These are phyloP conservation scores for Trochalopteron elliotii DNA, from an alignment of 2,113 vertebrate species.

Conservation along the genomic window DNA sequence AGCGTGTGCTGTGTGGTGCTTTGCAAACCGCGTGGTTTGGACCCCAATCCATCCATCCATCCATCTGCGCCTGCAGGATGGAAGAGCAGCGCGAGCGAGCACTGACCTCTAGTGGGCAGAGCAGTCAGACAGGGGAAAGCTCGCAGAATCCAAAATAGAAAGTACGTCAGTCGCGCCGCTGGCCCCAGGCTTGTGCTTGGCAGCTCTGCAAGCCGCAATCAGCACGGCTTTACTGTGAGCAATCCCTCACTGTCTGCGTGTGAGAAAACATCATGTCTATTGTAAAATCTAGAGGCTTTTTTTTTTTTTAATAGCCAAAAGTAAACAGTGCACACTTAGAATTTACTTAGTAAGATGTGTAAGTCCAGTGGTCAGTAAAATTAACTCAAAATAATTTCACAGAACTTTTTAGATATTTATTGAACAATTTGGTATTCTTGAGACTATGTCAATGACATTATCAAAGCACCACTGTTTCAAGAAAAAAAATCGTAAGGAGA, in stretches of 20 bases:
- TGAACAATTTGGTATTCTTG: neutral
- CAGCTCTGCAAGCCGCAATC: neutral
- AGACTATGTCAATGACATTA: neutral
- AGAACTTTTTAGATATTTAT: neutral
- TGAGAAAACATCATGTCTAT: neutral
- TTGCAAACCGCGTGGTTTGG: neutral
- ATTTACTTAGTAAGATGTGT: neutral
- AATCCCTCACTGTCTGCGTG: neutral
- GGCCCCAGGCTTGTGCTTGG: neutral
- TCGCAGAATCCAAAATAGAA: neutral
- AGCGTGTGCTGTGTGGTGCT: accelerated
- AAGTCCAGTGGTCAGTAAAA: neutral
- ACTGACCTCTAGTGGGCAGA: conserved; percentile 33
- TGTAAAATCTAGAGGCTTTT: neutral
- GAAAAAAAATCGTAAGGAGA: neutral
- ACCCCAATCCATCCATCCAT: accelerated
- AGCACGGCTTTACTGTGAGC: neutral
- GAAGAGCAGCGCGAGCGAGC: neutral
- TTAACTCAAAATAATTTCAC: neutral
- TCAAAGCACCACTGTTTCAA: neutral
- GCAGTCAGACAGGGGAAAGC: neutral
- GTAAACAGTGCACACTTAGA: neutral
- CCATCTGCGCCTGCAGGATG: no score
- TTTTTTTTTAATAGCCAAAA: neutral
- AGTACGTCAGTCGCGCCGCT: accelerated